Evolutionary conservation across 2,888 invertebrate species (phyloP).

Genomic region (Ochlodes sylvanus): DNA sequence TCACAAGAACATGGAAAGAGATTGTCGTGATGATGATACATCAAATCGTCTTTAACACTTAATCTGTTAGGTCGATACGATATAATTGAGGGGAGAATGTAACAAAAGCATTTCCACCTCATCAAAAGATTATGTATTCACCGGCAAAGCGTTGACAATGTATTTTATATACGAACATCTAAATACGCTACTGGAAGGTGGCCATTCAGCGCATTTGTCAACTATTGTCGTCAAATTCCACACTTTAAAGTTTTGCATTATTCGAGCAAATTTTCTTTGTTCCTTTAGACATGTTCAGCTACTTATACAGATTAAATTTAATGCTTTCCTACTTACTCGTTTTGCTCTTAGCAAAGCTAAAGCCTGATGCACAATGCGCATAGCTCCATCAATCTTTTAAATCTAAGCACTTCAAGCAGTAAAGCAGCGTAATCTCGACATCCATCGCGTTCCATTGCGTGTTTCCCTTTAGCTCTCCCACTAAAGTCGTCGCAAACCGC

Average conservation of each 20-base stretch:
- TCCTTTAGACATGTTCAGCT: not conserved
- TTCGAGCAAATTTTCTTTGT: not conserved
- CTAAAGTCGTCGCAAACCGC: constrained; percentile 6
- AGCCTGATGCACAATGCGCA: constrained; percentile 3
- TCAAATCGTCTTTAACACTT: too few species aligned
- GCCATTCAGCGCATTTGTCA: too few species aligned
- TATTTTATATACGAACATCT: too few species aligned
- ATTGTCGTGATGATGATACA: not conserved
- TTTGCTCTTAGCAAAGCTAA: not conserved
- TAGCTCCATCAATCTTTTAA: constrained; percentile 25
- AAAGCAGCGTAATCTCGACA: constrained; percentile 29
- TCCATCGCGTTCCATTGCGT: constrained; percentile 28
- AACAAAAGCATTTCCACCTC: too few species aligned
- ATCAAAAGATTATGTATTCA: too few species aligned
- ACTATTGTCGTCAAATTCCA: too few species aligned
- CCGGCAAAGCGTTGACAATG: too few species aligned
- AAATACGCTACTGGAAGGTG: too few species aligned
- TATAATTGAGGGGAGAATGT: not conserved
- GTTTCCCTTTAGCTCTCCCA: constrained; percentile 6
- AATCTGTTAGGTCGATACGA: constrained; percentile 5
- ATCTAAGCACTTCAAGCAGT: constrained; percentile 25
- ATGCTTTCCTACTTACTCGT: constrained; percentile 9
- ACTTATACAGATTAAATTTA: not conserved
- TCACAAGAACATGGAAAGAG: not conserved
- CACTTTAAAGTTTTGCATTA: not conserved